Conservation (phyloP, 2,113 vertebrate species). For the Pygoscelis adeliae region DNA sequence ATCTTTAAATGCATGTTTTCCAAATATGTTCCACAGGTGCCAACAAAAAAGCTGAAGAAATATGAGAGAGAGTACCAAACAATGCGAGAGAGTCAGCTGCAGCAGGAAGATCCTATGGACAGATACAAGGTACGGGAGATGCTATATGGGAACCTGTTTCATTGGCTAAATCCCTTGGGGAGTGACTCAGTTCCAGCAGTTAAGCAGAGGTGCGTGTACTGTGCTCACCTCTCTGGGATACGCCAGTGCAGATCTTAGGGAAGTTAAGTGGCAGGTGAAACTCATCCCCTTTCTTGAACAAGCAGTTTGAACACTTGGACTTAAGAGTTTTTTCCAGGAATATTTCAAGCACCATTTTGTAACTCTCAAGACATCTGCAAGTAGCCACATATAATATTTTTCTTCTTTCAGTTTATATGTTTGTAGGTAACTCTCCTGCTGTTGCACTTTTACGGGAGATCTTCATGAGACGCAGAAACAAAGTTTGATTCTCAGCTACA, state of each 20-base stretch:
- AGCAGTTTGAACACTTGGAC: not conserved
- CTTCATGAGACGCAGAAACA: slow-evolving; percentile 79
- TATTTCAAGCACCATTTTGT: slow-evolving; percentile 33
- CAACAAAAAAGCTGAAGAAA: slow-evolving; percentile 98
- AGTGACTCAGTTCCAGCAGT: not conserved
- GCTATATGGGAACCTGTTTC: not conserved
- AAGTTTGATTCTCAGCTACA: slow-evolving; percentile 76
- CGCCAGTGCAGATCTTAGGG: not conserved
- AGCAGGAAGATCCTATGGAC: slow-evolving; percentile 97
- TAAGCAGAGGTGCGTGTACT: not conserved
- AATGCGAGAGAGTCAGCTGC: slow-evolving; percentile 91
- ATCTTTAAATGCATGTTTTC: not conserved
- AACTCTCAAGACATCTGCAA: slow-evolving; percentile 11
- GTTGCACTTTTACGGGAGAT: slow-evolving; percentile 75
- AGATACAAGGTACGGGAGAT: slow-evolving; percentile 89
- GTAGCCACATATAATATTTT: slow-evolving; percentile 74
- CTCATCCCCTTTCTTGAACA: not conserved
- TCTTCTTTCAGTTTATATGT: slow-evolving; percentile 87
- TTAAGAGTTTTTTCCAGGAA: not conserved
- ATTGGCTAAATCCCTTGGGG: not conserved
- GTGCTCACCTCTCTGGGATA: not conserved
- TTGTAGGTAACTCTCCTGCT: slow-evolving; percentile 80
- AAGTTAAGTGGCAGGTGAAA: not conserved
- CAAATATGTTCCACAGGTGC: slow-evolving; percentile 79
- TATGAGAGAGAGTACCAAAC: slow-evolving; percentile 97